Evolutionary conservation across 2,888 invertebrate genomes (phyloP), one percentile per base, ranked within the genome.

Genomic region (Cataglyphis livida): DNA sequence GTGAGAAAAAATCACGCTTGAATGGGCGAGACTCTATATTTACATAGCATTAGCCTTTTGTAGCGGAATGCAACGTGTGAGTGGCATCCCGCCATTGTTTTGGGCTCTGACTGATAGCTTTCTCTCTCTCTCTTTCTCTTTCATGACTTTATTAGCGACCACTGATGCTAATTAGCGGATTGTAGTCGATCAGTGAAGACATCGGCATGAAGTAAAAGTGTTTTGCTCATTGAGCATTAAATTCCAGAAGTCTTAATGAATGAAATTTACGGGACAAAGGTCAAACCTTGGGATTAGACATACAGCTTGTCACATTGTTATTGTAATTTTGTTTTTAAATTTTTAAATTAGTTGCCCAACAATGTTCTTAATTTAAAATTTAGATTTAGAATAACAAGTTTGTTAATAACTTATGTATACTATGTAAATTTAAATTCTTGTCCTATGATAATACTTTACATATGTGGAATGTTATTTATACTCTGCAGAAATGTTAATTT

Each of bases 1-100:
- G 84, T 61, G 85, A 81, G 83, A 84, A 83, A 81, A 82, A 83
- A 84, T 84, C 70, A 44, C 61, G 32, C 81, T 78, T 48, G 75
- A 74, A 73, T 83, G 84, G 74, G 84, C 84, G 84, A 84, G 83
- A 79, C 71, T 86, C 86, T 88, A 84, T 83, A 86, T 88, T 78
- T 84, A 84, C 85, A 84, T 84, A 84, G 76, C 81, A 48, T 79
- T 48, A 68, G 35, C 73, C 78, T 61, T 59, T 81, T 73, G 62
- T 18, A 35, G 70, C 28, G 64, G 25, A 35, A 71, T 61, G 59
- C 71, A 35, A 48, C 18, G 70, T 32, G 59, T 48, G 71, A 61
- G 61, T 71, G 71, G 71, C 44, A 35, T 32, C 54, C 15, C 68
- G 76, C 44, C 76, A 76, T 76, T 76, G 76, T 76, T 76, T 76